A percentile compares a stretch with the other conserved stretches of the same genome.
Evolutionary conservation across 2,113 vertebrate species (phyloP).

Genomic region (Pelusios castaneus): DNA sequence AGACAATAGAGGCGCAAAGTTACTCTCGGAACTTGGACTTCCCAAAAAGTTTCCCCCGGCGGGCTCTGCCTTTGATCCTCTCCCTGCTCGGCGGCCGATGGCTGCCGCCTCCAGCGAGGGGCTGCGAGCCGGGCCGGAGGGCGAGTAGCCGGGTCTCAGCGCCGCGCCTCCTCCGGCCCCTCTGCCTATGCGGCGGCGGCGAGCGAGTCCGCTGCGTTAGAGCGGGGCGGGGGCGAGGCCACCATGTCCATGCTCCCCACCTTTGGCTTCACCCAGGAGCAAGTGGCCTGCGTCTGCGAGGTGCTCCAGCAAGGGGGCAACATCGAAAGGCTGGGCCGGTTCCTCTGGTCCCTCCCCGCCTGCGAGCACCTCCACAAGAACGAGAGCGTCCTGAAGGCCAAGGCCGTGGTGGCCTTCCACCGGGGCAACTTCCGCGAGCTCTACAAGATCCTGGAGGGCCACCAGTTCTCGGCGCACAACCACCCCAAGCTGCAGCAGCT

Average conservation of each 20-base stretch:
- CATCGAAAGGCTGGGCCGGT: constrained; percentile 93
- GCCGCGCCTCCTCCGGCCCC: no score
- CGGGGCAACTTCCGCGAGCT: constrained; percentile 98
- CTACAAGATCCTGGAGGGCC: constrained; percentile 97
- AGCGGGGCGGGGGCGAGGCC: constrained; percentile 63
- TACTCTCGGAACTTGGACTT: constrained; percentile 54
- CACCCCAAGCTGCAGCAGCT: constrained; percentile 98
- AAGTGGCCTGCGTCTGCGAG: constrained; percentile 98
- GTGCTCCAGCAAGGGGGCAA: constrained; percentile 97
- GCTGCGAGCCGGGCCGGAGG: background rate
- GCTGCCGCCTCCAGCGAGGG: constrained; percentile 37
- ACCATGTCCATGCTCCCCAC: constrained; percentile 95
- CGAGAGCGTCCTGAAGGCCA: constrained; percentile 97
- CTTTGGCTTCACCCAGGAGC: constrained; percentile 98
- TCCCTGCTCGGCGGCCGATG: background rate
- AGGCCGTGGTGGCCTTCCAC: constrained; percentile 97
- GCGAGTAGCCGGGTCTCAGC: no score
- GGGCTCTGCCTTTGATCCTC: background rate
- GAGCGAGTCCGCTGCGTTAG: background rate
- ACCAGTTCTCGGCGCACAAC: constrained; percentile 98
- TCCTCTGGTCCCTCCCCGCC: constrained; percentile 97
- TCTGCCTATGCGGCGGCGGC: background rate
- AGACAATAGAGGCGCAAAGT: constrained; percentile 56
- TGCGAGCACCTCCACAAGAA: constrained; percentile 99
- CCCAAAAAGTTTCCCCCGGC: constrained; percentile 28